phyloP scores from a whole-genome alignment of 2,113 vertebrate genomes.

The Muntiacus muntjak region DNA sequence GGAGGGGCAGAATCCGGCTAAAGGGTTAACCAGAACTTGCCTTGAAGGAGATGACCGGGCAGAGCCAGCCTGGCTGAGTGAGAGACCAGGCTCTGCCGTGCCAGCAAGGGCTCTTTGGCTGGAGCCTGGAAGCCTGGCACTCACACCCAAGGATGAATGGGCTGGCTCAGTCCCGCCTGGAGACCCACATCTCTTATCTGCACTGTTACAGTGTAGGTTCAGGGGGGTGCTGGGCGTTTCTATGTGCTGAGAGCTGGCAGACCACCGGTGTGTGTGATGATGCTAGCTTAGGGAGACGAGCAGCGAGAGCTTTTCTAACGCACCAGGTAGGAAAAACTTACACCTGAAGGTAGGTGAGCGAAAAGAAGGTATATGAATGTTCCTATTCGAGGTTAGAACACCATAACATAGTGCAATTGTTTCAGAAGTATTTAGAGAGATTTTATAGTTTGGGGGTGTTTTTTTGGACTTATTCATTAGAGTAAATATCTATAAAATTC shows the following conservation, averaged over 20 bases:
- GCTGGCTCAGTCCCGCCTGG: slow-evolving; percentile 37
- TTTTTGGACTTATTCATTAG: slow-evolving; percentile 51
- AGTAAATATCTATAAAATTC: slow-evolving; percentile 66
- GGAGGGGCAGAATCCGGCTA: not conserved
- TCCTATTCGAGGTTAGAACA: not conserved
- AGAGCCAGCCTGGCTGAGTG: slow-evolving; percentile 42
- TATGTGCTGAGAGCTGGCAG: slow-evolving; percentile 1
- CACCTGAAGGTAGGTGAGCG: not conserved
- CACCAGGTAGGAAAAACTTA: not conserved
- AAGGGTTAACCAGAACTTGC: slow-evolving; percentile 61
- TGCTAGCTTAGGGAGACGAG: not conserved
- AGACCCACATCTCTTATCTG: slow-evolving; percentile 60
- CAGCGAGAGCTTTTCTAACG: not conserved
- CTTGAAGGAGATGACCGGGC: slow-evolving; percentile 33
- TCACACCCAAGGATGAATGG: not conserved
- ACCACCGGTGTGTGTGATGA: not conserved
- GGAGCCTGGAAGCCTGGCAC: not conserved
- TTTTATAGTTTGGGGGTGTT: slow-evolving; percentile 25
- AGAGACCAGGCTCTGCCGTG: slow-evolving; percentile 22
- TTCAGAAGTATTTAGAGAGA: slow-evolving; percentile 52
- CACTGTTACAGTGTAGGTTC: slow-evolving; percentile 78
- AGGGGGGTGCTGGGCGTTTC: not conserved
- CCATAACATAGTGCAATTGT: slow-evolving; percentile 38
- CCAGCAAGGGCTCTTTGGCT: not conserved
- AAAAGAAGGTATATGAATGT: not conserved